These are phyloP conservation scores for Incurvaria masculella DNA, from an alignment of 2,888 invertebrate species.

Conservation along the genomic window DNA sequence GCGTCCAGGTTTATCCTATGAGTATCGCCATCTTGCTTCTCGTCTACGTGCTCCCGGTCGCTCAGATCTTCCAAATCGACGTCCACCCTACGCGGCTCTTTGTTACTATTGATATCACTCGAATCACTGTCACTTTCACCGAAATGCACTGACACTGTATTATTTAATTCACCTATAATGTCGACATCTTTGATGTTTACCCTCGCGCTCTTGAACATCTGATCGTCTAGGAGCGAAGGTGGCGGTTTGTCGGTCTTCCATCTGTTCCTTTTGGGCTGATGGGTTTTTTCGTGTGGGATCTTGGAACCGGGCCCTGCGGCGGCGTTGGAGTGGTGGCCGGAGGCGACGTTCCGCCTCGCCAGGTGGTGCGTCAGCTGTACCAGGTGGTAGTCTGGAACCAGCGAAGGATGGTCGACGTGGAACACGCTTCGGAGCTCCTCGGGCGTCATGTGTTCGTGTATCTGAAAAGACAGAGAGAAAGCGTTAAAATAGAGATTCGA, in stretches of 20 bases:
- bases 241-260: slow-evolving; percentile 34
- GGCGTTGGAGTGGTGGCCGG: slow-evolving; percentile 28
- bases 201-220: slow-evolving; percentile 41
- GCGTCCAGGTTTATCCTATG: slow-evolving; percentile 72
- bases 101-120: slow-evolving; percentile 26
- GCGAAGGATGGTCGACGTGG: slow-evolving; percentile 74
- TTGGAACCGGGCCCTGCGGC: slow-evolving; percentile 19
- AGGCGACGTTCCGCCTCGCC: slow-evolving; percentile 39
- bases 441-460: slow-evolving; percentile 85
- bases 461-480: too few relatives aligned
- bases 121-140: slow-evolving; percentile 40
- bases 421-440: slow-evolving; percentile 80
- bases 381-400: slow-evolving; percentile 83
- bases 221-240: slow-evolving; percentile 42
- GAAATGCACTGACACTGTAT: slow-evolving; percentile 42
- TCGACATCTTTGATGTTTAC: slow-evolving; percentile 40
- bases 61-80: slow-evolving; percentile 13
- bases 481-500: too few relatives aligned
- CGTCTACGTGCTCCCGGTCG: slow-evolving; percentile 31
- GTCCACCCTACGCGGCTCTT: slow-evolving; percentile 21
- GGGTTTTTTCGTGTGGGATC: slow-evolving; percentile 36
- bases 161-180: slow-evolving; percentile 42
- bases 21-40: slow-evolving; percentile 49
- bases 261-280: slow-evolving; percentile 19
- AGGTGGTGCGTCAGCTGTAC: slow-evolving; percentile 69